phyloP scores from a whole-genome alignment of 2,113 vertebrate species.

The Muntiacus muntjak region DNA sequence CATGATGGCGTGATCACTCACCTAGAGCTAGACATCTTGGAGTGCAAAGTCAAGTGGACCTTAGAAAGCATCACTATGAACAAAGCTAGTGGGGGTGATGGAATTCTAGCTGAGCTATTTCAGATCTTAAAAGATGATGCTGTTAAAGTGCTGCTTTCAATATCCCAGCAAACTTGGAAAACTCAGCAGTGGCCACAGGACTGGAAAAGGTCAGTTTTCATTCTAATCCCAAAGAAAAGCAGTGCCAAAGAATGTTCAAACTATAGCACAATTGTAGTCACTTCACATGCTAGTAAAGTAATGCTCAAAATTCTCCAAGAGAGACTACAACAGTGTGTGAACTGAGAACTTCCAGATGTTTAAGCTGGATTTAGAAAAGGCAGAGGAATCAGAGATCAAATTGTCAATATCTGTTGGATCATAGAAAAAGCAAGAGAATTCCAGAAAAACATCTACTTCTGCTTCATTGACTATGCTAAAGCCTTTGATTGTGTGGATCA shows the following conservation, averaged over 20 bases:
- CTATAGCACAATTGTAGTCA: neutral
- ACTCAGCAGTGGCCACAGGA: neutral
- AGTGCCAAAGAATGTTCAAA: neutral
- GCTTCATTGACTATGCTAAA: neutral
- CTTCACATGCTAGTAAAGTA: neutral
- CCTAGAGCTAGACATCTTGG: neutral
- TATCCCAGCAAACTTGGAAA: neutral
- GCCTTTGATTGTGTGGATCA: neutral
- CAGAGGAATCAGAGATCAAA: neutral
- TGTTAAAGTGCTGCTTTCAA: neutral
- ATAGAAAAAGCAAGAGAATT: neutral
- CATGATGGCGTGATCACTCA: neutral
- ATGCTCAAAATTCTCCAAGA: neutral
- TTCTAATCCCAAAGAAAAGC: neutral
- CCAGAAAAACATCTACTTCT: neutral
- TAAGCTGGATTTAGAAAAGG: neutral
- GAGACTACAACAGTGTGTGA: neutral
- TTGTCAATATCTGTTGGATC: neutral
- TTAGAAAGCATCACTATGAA: neutral
- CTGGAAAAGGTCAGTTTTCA: neutral
- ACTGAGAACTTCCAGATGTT: neutral
- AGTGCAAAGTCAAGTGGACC: neutral
- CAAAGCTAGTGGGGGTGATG: neutral
- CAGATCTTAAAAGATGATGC: neutral
- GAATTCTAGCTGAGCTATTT: neutral